These are phyloP conservation scores for Rhyacichthys aspro DNA, from an alignment of 2,797 vertebrate genomes.

Conservation along the genomic window DNA sequence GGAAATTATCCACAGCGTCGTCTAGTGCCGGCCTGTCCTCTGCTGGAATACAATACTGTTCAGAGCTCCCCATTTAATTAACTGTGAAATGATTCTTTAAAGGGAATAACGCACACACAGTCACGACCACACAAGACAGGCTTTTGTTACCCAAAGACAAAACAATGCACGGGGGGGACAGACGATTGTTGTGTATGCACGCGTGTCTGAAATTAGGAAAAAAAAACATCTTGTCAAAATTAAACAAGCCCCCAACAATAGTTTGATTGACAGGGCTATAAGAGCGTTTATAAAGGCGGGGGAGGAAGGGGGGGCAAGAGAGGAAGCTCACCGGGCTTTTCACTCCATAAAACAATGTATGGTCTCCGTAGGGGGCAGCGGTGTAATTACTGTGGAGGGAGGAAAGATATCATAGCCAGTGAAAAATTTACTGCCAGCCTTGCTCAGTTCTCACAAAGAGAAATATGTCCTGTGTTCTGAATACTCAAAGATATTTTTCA, in stretches of 20 bases:
- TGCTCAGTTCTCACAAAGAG: not conserved
- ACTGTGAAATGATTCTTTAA: constrained; percentile 58
- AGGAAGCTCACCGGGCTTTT: constrained; percentile 25
- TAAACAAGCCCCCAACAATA: constrained; percentile 57
- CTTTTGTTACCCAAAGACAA: constrained; percentile 62
- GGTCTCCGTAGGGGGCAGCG: constrained; percentile 11
- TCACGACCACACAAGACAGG: constrained; percentile 17
- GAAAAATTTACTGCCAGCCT: constrained; percentile 3
- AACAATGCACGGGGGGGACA: constrained; percentile 39
- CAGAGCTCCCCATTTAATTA: constrained; percentile 72
- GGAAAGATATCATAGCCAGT: constrained; percentile 19
- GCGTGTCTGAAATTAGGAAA: constrained; percentile 37
- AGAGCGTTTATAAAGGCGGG: constrained; percentile 35
- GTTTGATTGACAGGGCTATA: constrained; percentile 53
- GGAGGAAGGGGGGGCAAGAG: constrained; percentile 11
- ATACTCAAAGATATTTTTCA: not conserved
- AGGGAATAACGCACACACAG: constrained; percentile 21
- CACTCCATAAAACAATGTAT: constrained; percentile 37
- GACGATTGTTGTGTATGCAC: constrained; percentile 37
- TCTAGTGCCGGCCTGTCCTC: constrained; percentile 26
- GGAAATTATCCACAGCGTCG: constrained; percentile 39
- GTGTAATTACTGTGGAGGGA: constrained; percentile 55
- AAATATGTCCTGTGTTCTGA: constrained; percentile 13
- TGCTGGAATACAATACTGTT: constrained; percentile 40
- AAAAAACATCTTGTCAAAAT: constrained; percentile 49